phyloP scores from a whole-genome alignment of 2,888 invertebrate genomes.

The Cantharis rustica region DNA sequence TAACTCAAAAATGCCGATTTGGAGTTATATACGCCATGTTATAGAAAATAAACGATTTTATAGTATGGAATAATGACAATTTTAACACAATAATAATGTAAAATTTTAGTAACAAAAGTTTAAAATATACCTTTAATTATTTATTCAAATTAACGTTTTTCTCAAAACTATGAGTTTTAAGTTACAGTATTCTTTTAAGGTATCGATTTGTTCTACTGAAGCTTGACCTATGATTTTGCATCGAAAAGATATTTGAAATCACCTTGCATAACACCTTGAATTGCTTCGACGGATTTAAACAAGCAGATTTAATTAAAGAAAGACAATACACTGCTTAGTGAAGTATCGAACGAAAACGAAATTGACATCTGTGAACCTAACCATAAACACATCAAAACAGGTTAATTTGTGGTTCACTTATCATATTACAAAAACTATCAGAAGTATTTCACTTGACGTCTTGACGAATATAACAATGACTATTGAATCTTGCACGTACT shows the following conservation, averaged over 20 bases:
- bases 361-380: not conserved
- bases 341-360: not conserved
- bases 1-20: too few species aligned
- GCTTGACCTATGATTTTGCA: not conserved
- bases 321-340: not conserved
- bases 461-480: not conserved
- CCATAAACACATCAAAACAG: not conserved
- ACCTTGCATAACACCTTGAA: not conserved
- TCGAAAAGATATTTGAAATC: not conserved
- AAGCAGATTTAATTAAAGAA: not conserved
- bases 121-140: too few species aligned
- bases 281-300: not conserved
- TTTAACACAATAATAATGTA: too few species aligned
- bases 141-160: too few species aligned
- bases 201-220: too few species aligned
- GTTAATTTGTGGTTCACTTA: not conserved
- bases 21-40: too few species aligned
- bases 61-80: too few species aligned
- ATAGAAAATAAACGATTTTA: too few species aligned
- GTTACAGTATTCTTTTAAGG: too few species aligned
- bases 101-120: too few species aligned
- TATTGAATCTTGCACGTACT: not conserved
- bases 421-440: not conserved
- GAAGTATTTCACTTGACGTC: not conserved
- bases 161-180: too few species aligned